Percentiles rank a stretch among this genome's conserved stretches.
phyloP scores from a whole-genome alignment of 1,140 invertebrate genomes.

The Sinella curviseta region DNA sequence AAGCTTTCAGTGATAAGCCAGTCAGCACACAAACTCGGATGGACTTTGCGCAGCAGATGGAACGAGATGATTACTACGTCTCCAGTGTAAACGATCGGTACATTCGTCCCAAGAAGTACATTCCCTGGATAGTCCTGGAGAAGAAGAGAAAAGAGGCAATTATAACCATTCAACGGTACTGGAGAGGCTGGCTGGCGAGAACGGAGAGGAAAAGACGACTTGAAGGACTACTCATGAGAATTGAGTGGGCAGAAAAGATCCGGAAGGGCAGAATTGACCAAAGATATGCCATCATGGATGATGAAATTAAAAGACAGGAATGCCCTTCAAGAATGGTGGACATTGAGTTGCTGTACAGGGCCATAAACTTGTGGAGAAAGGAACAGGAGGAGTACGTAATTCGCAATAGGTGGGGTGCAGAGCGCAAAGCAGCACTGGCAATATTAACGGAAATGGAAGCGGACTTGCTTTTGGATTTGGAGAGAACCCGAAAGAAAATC shows the following conservation, averaged over 20 bases:
- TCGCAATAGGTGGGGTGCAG: constrained; percentile 44
- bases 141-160: not conserved
- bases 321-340: constrained; percentile 42
- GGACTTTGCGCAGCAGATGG: constrained; percentile 39
- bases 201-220: constrained; percentile 35
- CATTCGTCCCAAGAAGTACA: constrained; percentile 22
- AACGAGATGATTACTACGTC: constrained; percentile 38
- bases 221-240: constrained; percentile 33
- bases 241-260: constrained; percentile 46
- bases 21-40: constrained; percentile 32
- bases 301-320: constrained; percentile 44
- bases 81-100: constrained; percentile 16
- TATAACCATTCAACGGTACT: constrained; percentile 38
- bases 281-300: constrained; percentile 40
- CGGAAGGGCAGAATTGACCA: constrained; percentile 41
- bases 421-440: constrained; percentile 45
- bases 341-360: constrained; percentile 46
- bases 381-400: constrained; percentile 42
- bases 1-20: not conserved
- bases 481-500: constrained; percentile 39
- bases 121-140: not conserved
- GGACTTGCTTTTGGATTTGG: constrained; percentile 43
- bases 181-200: constrained; percentile 43
- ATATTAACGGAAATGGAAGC: constrained; percentile 42
- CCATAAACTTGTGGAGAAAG: constrained; percentile 45